A percentile compares a stretch with the other conserved stretches of the same genome.
Evolutionary conservation across 2,797 vertebrate species (phyloP).

Genomic region (Gephyroberyx darwinii): DNA sequence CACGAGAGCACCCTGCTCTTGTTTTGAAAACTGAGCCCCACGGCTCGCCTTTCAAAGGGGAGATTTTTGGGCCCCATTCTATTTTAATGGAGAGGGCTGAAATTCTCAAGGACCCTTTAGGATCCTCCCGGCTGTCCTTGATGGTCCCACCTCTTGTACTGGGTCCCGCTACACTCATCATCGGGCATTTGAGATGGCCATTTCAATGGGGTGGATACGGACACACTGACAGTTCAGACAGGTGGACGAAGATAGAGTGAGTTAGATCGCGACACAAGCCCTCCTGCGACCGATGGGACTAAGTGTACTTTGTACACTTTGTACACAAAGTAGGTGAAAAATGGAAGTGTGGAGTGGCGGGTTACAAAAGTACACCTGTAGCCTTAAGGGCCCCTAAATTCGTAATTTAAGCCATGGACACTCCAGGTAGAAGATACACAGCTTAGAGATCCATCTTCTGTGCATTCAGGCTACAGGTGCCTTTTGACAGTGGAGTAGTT

Average conservation of each 20-base stretch:
- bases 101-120: conserved; percentile 68
- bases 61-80: conserved; percentile 69
- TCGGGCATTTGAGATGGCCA: conserved; percentile 60
- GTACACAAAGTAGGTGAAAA: conserved; percentile 59
- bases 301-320: conserved; percentile 49
- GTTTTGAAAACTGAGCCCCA: conserved; percentile 75
- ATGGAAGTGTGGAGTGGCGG: conserved; percentile 47
- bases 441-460: conserved; percentile 14
- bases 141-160: conserved; percentile 57
- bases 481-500: background rate
- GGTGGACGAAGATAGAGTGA: conserved; percentile 60
- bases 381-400: conserved; percentile 40
- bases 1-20: conserved; percentile 71
- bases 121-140: conserved; percentile 65
- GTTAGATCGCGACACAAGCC: conserved; percentile 34
- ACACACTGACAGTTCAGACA: conserved; percentile 73
- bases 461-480: background rate
- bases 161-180: conserved; percentile 47
- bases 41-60: conserved; percentile 71
- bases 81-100: conserved; percentile 75
- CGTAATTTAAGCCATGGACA: conserved; percentile 47
- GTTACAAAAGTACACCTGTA: conserved; percentile 47
- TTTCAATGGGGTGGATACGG: conserved; percentile 45
- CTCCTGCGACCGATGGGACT: conserved; percentile 30
- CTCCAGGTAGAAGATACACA: conserved; percentile 16